phyloP scores from a whole-genome alignment of 2,797 vertebrate species.

The Ambastaia sidthimunki region DNA sequence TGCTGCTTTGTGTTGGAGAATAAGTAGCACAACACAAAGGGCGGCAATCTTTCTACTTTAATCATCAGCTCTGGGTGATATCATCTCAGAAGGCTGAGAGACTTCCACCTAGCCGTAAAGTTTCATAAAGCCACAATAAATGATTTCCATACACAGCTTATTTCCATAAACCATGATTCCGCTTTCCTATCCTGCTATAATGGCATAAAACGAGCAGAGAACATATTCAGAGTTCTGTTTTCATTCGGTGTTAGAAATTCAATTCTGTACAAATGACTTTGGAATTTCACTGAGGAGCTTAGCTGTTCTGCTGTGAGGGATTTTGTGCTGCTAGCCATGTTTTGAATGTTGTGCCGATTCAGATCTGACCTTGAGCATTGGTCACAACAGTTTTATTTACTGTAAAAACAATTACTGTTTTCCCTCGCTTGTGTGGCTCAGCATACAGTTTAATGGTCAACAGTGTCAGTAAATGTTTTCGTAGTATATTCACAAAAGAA shows the following conservation, averaged over 20 bases:
- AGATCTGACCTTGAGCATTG: neutral
- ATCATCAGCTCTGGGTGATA: conserved; percentile 66
- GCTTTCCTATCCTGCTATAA: conserved; percentile 17
- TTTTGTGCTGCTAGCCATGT: conserved; percentile 51
- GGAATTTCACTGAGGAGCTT: conserved; percentile 73
- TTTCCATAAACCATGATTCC: conserved; percentile 74
- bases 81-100: conserved; percentile 65
- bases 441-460: neutral
- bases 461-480: no score
- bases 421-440: neutral
- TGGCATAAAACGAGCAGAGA: conserved; percentile 47
- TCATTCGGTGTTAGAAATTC: conserved; percentile 79
- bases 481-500: no score
- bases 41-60: conserved; percentile 46
- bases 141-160: conserved; percentile 70
- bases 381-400: neutral
- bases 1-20: conserved; percentile 16
- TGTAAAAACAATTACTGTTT: neutral
- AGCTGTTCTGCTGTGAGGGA: conserved; percentile 70
- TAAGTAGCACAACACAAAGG: conserved; percentile 41
- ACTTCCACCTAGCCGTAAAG: conserved; percentile 68
- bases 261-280: conserved; percentile 78
- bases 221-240: conserved; percentile 74
- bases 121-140: conserved; percentile 75
- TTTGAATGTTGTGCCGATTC: conserved; percentile 40